These are phyloP conservation scores for Drosophila lacteicornis DNA, from an alignment of 1,140 invertebrate genomes.

Conservation along the genomic window DNA sequence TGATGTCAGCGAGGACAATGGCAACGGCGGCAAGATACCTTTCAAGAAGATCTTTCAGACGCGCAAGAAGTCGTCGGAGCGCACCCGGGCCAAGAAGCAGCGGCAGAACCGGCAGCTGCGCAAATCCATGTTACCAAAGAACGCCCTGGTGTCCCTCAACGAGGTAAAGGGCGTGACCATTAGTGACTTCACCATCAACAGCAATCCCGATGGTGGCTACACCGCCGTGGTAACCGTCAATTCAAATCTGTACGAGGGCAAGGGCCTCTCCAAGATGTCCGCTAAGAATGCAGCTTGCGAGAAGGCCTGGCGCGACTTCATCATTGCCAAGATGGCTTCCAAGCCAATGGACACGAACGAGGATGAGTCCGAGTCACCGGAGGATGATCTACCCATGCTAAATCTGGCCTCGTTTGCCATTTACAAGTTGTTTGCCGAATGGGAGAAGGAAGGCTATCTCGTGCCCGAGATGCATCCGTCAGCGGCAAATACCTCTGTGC, in stretches of 20 bases:
- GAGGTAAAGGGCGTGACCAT: conserved; percentile 88
- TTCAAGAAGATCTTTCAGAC: conserved; percentile 81
- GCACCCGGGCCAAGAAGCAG: conserved; percentile 86
- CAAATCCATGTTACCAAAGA: conserved; percentile 91
- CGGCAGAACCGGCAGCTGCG: conserved; percentile 89
- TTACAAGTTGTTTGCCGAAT: conserved; percentile 91
- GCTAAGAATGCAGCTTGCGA: conserved; percentile 89
- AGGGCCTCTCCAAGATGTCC: conserved; percentile 85
- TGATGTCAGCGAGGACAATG: conserved; percentile 33
- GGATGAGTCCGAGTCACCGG: conserved; percentile 65
- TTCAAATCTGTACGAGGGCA: conserved; percentile 75
- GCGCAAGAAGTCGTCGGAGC: conserved; percentile 81
- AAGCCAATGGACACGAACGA: conserved; percentile 60
- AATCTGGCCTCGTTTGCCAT: conserved; percentile 91
- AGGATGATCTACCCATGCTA: conserved; percentile 89
- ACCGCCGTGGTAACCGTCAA: conserved; percentile 79
- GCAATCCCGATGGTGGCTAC: conserved; percentile 74
- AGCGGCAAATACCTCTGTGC: conserved; percentile 11
- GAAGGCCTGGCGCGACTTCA: conserved; percentile 89
- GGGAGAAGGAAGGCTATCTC: conserved; percentile 89
- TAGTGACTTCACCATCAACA: conserved; percentile 79
- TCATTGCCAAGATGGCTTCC: conserved; percentile 89
- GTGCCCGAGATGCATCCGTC: conserved; percentile 86
- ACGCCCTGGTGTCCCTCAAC: conserved; percentile 94
- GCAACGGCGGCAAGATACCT: conserved; percentile 64